These are phyloP conservation scores for Xerus rutilus DNA, from an alignment of 2,797 vertebrate genomes.

Conservation along the genomic window DNA sequence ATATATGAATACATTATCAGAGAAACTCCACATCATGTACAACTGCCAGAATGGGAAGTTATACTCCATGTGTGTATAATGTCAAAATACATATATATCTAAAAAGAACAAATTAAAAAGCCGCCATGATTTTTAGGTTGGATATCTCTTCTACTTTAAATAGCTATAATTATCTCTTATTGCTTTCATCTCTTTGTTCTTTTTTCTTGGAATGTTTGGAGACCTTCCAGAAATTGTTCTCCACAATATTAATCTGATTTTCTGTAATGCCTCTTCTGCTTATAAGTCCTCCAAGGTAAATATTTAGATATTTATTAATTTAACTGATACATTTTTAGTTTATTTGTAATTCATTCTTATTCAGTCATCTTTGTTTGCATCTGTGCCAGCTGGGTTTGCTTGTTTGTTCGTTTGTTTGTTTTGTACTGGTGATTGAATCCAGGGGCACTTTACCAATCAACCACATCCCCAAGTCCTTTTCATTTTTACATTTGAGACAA, in stretches of 20 bases:
- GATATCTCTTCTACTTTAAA: not conserved
- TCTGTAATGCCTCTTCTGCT: not conserved
- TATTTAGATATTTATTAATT: not conserved
- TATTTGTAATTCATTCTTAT: conserved; percentile 45
- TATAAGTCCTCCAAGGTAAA: not conserved
- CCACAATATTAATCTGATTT: not conserved
- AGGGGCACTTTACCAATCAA: no score
- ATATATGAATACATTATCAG: no score
- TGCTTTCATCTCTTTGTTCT: not conserved
- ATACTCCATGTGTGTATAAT: no score
- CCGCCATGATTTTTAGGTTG: not conserved
- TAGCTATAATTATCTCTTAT: not conserved
- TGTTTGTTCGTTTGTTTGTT: no score
- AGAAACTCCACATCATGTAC: no score
- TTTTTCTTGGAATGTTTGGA: not conserved
- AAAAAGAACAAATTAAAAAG: not conserved
- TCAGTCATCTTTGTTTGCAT: not conserved
- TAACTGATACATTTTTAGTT: not conserved
- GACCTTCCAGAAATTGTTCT: not conserved
- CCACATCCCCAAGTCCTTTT: no score
- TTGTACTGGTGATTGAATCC: no score
- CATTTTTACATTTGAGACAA: no score
- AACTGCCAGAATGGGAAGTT: no score
- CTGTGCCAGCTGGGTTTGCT: not conserved
- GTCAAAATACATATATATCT: no score